phyloP scores from a whole-genome alignment of 2,888 invertebrate genomes.

The Cantharis lateralis region DNA sequence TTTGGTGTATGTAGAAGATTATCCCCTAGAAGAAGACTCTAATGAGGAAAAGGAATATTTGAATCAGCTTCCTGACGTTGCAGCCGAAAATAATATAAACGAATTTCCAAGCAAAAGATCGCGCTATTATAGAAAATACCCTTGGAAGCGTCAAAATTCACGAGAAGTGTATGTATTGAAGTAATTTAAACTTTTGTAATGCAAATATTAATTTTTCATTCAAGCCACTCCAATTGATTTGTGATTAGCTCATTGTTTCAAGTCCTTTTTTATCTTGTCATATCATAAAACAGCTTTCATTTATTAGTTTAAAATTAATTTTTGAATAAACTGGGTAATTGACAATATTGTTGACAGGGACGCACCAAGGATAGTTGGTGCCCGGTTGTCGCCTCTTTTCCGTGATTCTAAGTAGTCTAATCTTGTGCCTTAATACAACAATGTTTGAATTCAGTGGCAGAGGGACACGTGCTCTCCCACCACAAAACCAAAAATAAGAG shows the following conservation, averaged over 20 bases:
- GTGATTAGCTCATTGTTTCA: neutral
- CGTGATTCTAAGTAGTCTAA: too few species aligned
- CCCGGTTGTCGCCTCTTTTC: too few species aligned
- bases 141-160: constrained; percentile 65
- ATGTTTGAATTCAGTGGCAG: too few species aligned
- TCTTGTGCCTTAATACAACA: too few species aligned
- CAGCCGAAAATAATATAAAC: constrained; percentile 5
- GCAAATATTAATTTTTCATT: neutral
- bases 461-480: too few species aligned
- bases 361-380: neutral
- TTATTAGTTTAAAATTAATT: neutral
- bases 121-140: constrained; percentile 65
- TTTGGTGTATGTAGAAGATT: constrained; percentile 50
- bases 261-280: neutral
- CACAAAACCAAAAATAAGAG: too few species aligned
- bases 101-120: constrained; percentile 56
- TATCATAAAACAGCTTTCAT: neutral
- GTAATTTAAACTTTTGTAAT: neutral
- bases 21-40: constrained; percentile 15
- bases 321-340: neutral
- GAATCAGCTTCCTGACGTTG: constrained; percentile 21
- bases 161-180: constrained; percentile 41
- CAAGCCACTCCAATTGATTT: neutral
- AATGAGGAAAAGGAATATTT: constrained; percentile 14
- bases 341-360: neutral